phyloP scores from a whole-genome alignment of 2,113 vertebrate genomes.

The Microtus montanus region DNA sequence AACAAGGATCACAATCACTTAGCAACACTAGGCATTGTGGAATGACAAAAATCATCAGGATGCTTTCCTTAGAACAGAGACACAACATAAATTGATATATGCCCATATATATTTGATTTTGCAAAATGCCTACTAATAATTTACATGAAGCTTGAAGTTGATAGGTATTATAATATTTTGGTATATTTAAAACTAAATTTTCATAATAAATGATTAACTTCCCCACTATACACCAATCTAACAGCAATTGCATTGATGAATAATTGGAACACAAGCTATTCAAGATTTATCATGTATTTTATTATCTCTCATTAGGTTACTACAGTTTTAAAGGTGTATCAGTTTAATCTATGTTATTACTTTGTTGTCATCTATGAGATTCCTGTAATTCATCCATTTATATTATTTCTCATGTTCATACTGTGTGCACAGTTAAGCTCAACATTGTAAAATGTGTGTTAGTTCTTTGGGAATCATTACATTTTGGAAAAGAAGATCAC shows the following conservation, averaged over 20 bases:
- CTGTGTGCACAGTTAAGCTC: conserved; percentile 79
- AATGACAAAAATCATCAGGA: background rate
- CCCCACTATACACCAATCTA: background rate
- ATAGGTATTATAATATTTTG: background rate
- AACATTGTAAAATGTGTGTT: conserved; percentile 67
- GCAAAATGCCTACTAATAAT: background rate
- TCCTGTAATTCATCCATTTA: conserved; percentile 59
- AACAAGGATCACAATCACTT: background rate
- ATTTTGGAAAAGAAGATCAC: conserved; percentile 54
- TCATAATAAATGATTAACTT: background rate
- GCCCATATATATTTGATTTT: background rate
- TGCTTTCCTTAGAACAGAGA: background rate
- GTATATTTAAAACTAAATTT: background rate
- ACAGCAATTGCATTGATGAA: background rate
- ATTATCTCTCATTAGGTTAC: conserved; percentile 33
- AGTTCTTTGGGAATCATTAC: conserved; percentile 78
- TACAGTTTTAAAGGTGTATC: background rate
- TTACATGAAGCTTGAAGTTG: background rate
- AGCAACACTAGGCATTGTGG: background rate
- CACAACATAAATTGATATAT: background rate
- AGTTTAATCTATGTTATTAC: background rate
- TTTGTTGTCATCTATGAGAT: conserved; percentile 7
- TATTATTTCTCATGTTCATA: conserved; percentile 64
- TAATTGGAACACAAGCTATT: background rate
- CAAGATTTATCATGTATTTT: background rate